A percentile compares a stretch with the other conserved stretches of the same genome.
These are phyloP conservation scores for Pocillopora meandrina DNA, from an alignment of 92 coral and sea anemone genomes.

Conservation along the genomic window DNA sequence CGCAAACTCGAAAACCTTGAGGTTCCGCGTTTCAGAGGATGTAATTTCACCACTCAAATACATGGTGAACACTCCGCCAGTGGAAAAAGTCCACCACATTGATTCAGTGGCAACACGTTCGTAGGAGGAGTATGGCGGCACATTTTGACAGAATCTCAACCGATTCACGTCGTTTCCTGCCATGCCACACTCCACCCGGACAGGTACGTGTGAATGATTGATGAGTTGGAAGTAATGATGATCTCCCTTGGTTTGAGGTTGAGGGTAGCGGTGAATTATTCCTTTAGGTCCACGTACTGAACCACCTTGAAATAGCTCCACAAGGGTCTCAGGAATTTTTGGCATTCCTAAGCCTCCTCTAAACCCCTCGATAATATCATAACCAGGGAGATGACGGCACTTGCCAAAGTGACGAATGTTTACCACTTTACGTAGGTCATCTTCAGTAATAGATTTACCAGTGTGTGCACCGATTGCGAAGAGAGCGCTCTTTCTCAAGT, in stretches of 20 bases:
- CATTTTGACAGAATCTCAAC: not conserved
- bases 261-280: slow-evolving; percentile 18
- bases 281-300: not conserved
- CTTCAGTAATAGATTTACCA: too few relatives aligned
- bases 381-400: slow-evolving; percentile 1
- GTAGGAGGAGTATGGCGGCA: slow-evolving; percentile 7
- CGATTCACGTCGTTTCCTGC: slow-evolving; percentile 23
- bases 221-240: slow-evolving; percentile 40
- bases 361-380: slow-evolving; percentile 14
- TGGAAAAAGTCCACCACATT: slow-evolving; percentile 22
- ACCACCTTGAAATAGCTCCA: not conserved
- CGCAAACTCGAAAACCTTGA: slow-evolving; percentile 35
- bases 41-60: slow-evolving; percentile 21
- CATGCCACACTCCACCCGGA: slow-evolving; percentile 29
- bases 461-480: too few relatives aligned
- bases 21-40: slow-evolving; percentile 19
- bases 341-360: slow-evolving; percentile 32
- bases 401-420: not conserved
- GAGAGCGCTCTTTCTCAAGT: not conserved
- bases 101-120: slow-evolving; percentile 36
- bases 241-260: slow-evolving; percentile 21
- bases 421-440: too few relatives aligned
- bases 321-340: not conserved
- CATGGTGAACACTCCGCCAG: slow-evolving; percentile 38
- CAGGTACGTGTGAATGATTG: slow-evolving; percentile 21